phyloP scores from a whole-genome alignment of 2,797 vertebrate genomes.

The Dallia pectoralis region DNA sequence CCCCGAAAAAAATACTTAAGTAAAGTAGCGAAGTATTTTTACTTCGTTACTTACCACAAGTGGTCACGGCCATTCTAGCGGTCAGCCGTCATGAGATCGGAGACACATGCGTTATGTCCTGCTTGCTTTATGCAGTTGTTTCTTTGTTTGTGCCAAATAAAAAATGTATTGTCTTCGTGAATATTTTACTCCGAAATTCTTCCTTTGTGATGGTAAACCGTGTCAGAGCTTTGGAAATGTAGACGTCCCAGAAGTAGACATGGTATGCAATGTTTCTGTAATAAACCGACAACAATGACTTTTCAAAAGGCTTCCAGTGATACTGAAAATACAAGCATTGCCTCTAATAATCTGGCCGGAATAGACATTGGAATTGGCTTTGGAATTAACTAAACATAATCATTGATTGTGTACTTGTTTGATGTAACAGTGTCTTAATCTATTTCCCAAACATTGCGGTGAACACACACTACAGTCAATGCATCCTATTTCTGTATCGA shows the following conservation, averaged over 20 bases:
- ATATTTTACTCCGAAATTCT: background rate
- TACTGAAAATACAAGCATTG: background rate
- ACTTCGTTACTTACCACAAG: no score
- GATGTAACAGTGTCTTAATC: conserved; percentile 18
- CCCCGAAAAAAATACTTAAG: no score
- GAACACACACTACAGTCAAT: background rate
- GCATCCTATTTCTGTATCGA: background rate
- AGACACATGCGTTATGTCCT: background rate
- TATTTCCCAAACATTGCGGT: conserved; percentile 11
- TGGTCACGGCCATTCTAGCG: background rate
- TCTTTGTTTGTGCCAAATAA: background rate
- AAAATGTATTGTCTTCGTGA: background rate
- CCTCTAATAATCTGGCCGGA: conserved; percentile 29
- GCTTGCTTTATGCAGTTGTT: background rate
- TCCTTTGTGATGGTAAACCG: background rate
- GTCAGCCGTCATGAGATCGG: background rate
- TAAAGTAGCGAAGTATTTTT: no score
- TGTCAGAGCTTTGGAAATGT: background rate
- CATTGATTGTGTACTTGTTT: conserved; percentile 11
- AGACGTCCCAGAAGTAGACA: background rate
- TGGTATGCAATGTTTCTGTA: background rate
- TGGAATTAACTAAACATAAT: conserved; percentile 37
- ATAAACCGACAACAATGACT: background rate
- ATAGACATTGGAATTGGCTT: conserved; percentile 28
- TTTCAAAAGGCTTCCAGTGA: background rate